Evolutionary conservation across 1,140 invertebrate species (phyloP).

Genomic region (Carposina sasakii): DNA sequence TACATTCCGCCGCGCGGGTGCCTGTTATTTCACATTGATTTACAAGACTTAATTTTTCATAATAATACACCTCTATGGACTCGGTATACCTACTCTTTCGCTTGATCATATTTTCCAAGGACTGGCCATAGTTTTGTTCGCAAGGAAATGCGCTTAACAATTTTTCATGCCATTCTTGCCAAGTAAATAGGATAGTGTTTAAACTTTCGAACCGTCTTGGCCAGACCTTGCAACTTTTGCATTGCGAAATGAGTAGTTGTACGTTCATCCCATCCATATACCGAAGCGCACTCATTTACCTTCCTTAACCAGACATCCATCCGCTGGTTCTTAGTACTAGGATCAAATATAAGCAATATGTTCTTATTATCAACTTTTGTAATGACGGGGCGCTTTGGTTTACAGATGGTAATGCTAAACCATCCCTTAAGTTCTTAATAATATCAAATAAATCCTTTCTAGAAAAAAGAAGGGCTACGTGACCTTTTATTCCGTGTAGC

Average conservation of each 20-base stretch:
- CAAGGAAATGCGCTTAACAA: conserved; percentile 2
- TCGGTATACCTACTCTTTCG: conserved; percentile 3
- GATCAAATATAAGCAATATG: conserved; percentile 3
- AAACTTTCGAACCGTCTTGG: conserved; percentile 10
- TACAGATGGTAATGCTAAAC: too few relatives aligned
- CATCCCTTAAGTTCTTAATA: too few relatives aligned
- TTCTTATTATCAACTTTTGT: too few relatives aligned
- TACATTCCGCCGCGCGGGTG: not conserved
- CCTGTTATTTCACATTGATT: conserved; percentile 8
- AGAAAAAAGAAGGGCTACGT: too few relatives aligned
- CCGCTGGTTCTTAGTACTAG: not conserved
- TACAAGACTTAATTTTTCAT: conserved; percentile 7
- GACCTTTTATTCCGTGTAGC: too few relatives aligned
- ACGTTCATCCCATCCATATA: conserved; percentile 7
- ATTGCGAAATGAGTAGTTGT: conserved; percentile 9
- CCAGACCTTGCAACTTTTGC: not conserved
- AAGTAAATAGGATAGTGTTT: conserved; percentile 5
- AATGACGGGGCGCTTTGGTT: too few relatives aligned
- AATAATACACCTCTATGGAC: conserved; percentile 10
- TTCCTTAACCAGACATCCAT: conserved; percentile 11
- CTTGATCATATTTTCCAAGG: conserved; percentile 4
- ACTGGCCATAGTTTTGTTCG: conserved; percentile 5
- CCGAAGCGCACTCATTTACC: conserved; percentile 4
- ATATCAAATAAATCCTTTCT: too few relatives aligned
- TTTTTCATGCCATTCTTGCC: conserved; percentile 8